Evolutionary conservation across 2,797 vertebrate genomes (phyloP).

Genomic region (Enteromius thamalakanensis): DNA sequence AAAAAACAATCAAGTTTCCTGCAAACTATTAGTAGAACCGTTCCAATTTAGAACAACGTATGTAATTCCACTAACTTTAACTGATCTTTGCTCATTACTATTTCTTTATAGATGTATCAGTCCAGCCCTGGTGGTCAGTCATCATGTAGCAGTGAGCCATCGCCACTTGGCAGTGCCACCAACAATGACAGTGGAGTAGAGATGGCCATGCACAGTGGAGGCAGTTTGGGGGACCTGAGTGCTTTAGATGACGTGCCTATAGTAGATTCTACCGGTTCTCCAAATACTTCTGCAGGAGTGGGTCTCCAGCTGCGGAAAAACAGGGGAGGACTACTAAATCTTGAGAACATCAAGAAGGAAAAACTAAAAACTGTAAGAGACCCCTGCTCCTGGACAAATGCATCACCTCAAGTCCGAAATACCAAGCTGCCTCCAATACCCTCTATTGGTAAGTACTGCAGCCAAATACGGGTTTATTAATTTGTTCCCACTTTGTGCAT

Average conservation of each 20-base stretch:
- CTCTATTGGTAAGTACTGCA: conserved; percentile 84
- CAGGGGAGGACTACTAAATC: conserved; percentile 82
- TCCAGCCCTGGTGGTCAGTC: conserved; percentile 98
- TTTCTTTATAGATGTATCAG: conserved; percentile 87
- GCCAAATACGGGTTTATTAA: background rate
- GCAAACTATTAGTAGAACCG: background rate
- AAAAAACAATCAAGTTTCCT: background rate
- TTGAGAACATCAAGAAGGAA: conserved; percentile 98
- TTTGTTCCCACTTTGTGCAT: conserved; percentile 6
- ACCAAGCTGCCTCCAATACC: conserved; percentile 95
- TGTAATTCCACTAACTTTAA: background rate
- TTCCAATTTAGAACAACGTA: background rate
- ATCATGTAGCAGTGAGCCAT: conserved; percentile 97
- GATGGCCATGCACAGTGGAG: conserved; percentile 91
- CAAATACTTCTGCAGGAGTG: conserved; percentile 80
- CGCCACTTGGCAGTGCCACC: conserved; percentile 93
- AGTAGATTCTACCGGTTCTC: conserved; percentile 87
- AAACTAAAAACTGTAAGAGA: conserved; percentile 93
- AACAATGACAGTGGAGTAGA: conserved; percentile 99
- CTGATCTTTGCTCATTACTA: background rate
- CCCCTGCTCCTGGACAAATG: conserved; percentile 89
- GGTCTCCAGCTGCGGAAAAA: conserved; percentile 92
- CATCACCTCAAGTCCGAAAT: conserved; percentile 83
- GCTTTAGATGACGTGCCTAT: conserved; percentile 87
- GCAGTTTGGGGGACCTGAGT: conserved; percentile 95